phyloP scores from a whole-genome alignment of 2,888 invertebrate genomes.

The Elysia crispata region DNA sequence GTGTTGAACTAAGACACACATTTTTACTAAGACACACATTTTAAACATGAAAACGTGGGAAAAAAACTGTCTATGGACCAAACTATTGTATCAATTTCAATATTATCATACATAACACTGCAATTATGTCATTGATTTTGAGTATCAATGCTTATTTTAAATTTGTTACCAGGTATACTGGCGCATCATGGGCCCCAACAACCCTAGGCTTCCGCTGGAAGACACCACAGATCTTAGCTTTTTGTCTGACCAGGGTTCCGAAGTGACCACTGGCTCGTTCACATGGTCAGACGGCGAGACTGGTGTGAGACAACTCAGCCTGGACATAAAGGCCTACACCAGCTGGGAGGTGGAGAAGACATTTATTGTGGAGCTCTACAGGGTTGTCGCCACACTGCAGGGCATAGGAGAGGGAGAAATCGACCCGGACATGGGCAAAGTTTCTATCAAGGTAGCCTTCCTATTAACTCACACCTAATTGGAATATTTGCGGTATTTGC shows the following conservation, averaged over 20 bases:
- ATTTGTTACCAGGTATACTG: conserved; percentile 65
- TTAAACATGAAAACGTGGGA: too few species aligned
- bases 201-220: conserved; percentile 61
- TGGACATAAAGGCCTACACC: conserved; percentile 70
- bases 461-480: too few species aligned
- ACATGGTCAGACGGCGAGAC: conserved; percentile 68
- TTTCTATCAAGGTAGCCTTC: conserved; percentile 64
- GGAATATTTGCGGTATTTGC: too few species aligned
- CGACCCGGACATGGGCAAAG: conserved; percentile 61
- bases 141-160: too few species aligned
- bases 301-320: conserved; percentile 66
- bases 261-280: conserved; percentile 68
- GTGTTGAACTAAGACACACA: too few species aligned
- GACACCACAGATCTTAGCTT: conserved; percentile 70
- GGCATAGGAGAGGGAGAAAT: conserved; percentile 69
- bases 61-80: too few species aligned
- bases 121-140: too few species aligned
- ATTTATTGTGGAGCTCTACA: conserved; percentile 68
- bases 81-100: too few species aligned
- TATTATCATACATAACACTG: too few species aligned
- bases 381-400: conserved; percentile 64
- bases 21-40: too few species aligned
- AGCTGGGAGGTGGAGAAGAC: conserved; percentile 74
- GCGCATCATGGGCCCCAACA: conserved; percentile 75
- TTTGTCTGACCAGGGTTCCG: conserved; percentile 53